Base-by-base conservation (phyloP, 2,888 invertebrate genomes). In the Morpho achilles region DNA sequence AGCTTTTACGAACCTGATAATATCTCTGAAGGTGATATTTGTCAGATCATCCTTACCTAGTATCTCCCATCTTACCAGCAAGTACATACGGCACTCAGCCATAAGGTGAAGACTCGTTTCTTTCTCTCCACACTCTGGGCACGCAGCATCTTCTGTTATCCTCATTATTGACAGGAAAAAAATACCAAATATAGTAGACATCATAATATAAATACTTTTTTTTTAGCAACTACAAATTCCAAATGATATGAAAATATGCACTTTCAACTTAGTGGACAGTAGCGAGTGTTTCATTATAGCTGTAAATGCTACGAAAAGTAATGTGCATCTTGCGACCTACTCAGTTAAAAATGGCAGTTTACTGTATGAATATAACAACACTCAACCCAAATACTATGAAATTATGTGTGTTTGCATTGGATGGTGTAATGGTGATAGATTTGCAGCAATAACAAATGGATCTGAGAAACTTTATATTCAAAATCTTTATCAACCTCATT, bases 381-480 rank as follows among this genome's bases (percentile, higher is more conserved):
- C 60, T 16, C 64, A 58, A 40, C 57, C 70, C 22, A 16, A 64
- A 8, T 74, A 73, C 61, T 69, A 65, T 61, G 71, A 75, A 5
- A 69, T 87, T 65, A 65, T 87, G 8, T 71, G 74, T 55, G 83
- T 88, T 0, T 76, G 87, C 0, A 60, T 91, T n/a, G 91, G 91
- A 7, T 76, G 76, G 71, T 84, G 77, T 58, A 74, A 83, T 52
- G 79, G 80, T 32, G 81, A 85, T 16, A 76, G 74, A 68, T 86
- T 80, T 79, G 91, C 82, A 48, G 90, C 88, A 8, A 69, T 91
- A 22, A 72, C 75, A 23, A 88, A 89, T 73, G 89, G 87, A 42
- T 80, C 84, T 1, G 79, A 75, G 64, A 70, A 57, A 53, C 66
- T 91, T 23, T 80, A 70, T 54, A 75, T 91, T 45, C 90, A 88